phyloP scores from a whole-genome alignment of 92 coral and sea anemone genomes.

The Epizoanthus fatuus region DNA sequence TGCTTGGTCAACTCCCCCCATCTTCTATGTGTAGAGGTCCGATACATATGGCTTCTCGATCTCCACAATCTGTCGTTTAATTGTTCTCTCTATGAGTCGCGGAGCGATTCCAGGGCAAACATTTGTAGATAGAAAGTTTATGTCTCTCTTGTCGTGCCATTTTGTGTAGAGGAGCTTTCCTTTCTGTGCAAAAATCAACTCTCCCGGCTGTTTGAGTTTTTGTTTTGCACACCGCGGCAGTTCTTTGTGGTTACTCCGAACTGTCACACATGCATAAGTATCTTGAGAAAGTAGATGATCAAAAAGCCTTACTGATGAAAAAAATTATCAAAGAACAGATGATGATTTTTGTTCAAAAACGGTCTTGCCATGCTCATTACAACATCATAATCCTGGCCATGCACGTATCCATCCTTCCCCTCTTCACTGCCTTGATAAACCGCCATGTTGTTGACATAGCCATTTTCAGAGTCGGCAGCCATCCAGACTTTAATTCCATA shows the following conservation, averaged over 20 bases:
- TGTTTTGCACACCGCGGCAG: slow-evolving; percentile 59
- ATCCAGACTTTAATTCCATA: no score
- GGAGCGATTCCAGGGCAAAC: slow-evolving; percentile 5
- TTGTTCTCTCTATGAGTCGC: background rate
- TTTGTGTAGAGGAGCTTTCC: slow-evolving; percentile 24
- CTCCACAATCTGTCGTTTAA: slow-evolving; percentile 2
- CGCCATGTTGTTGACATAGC: no score
- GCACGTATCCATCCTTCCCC: no score
- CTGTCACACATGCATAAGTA: slow-evolving; percentile 63
- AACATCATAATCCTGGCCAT: no score
- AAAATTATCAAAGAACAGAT: slow-evolving; percentile 20
- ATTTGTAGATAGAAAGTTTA: slow-evolving; percentile 33
- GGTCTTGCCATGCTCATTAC: slow-evolving; percentile 68
- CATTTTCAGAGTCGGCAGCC: no score
- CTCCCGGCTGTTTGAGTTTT: slow-evolving; percentile 39
- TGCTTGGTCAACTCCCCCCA: slow-evolving; percentile 31
- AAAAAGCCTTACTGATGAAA: slow-evolving; percentile 47
- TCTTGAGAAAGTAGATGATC: slow-evolving; percentile 64
- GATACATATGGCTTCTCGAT: background rate
- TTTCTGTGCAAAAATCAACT: slow-evolving; percentile 12
- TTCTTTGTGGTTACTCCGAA: slow-evolving; percentile 57
- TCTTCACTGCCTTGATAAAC: no score
- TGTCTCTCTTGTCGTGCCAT: slow-evolving; percentile 41
- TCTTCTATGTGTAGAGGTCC: background rate
- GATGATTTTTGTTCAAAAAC: slow-evolving; percentile 68